These are phyloP conservation scores for Ceramica pisi DNA, from an alignment of 2,888 invertebrate species.

Conservation along the genomic window DNA sequence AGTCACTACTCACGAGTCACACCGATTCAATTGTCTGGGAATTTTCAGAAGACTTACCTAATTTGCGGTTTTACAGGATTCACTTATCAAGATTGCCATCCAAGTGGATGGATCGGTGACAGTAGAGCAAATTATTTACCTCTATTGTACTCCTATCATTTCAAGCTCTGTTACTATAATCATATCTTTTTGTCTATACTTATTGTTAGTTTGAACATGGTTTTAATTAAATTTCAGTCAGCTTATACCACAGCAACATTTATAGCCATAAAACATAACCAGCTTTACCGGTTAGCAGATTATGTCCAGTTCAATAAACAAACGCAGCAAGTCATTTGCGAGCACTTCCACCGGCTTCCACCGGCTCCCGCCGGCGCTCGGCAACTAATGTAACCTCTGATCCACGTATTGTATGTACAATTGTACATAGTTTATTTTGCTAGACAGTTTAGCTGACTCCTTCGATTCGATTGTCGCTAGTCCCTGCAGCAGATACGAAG, in stretches of 20 bases:
- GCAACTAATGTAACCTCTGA: neutral
- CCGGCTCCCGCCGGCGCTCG: neutral
- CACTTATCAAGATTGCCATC: too few species aligned
- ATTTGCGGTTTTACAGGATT: neutral
- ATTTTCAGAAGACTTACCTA: neutral
- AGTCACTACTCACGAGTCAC: slow-evolving; percentile 56
- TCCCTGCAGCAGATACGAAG: neutral
- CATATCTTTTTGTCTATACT: neutral
- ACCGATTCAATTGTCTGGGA: neutral
- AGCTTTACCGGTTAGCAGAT: neutral
- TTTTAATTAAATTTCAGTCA: neutral
- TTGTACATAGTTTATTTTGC: too few species aligned
- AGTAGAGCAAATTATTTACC: too few species aligned
- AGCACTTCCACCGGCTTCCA: neutral
- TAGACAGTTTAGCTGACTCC: neutral
- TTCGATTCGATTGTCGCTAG: neutral
- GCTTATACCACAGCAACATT: neutral
- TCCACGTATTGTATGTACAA: neutral
- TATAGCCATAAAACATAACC: neutral
- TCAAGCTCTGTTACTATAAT: neutral
- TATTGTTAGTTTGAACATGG: neutral
- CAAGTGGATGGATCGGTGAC: neutral
- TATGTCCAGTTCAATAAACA: slow-evolving; percentile 15
- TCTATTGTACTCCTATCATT: neutral
- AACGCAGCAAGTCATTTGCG: slow-evolving; percentile 12